These are phyloP conservation scores for Lathamus discolor DNA, from an alignment of 2,113 vertebrate species.

Conservation along the genomic window DNA sequence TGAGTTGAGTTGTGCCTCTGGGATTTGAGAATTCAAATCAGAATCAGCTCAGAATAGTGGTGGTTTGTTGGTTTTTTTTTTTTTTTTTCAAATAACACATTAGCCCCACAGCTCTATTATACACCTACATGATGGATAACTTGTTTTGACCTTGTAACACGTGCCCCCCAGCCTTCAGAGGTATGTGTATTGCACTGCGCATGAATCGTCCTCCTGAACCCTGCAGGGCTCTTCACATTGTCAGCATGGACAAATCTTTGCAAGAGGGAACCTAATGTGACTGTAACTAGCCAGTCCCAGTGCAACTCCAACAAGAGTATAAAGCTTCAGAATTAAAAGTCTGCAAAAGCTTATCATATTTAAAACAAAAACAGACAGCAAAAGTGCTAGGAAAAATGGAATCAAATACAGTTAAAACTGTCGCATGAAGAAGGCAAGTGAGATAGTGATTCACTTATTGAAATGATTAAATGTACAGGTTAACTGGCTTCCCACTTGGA, in stretches of 20 bases:
- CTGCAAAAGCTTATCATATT: not conserved
- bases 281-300: not conserved
- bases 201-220: not conserved
- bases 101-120: conserved; percentile 33
- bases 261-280: not conserved
- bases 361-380: not conserved
- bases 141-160: not conserved
- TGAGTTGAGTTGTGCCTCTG: conserved; percentile 48
- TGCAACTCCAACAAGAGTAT: not conserved
- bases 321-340: not conserved
- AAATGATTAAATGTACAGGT: not conserved
- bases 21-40: not conserved
- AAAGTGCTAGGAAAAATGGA: not conserved
- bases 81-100: conserved; percentile 45
- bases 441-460: not conserved
- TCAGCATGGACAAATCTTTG: not conserved
- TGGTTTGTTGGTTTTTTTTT: too few relatives aligned
- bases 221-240: not conserved
- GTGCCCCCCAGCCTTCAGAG: not conserved
- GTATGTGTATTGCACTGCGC: not conserved
- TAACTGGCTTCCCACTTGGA: not conserved
- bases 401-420: not conserved
- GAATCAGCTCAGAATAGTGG: not conserved
- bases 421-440: not conserved
- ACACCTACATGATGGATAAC: conserved; percentile 26